phyloP scores from a whole-genome alignment of 2,113 vertebrate species.

The Protobothrops flavoviridis region DNA sequence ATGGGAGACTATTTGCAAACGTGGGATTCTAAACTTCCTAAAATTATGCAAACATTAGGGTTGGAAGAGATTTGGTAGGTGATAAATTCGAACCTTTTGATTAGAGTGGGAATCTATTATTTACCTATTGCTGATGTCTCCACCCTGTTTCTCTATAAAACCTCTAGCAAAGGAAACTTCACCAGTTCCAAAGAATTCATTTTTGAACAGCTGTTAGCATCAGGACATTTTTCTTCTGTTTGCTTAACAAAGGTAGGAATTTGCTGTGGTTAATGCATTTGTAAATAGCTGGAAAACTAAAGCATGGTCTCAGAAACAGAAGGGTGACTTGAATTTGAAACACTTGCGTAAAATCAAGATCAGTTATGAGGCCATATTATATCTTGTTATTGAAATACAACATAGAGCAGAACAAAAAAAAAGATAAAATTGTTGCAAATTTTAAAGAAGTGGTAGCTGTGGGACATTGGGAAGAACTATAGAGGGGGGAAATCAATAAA shows the following conservation, averaged over 20 bases:
- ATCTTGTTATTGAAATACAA: background rate
- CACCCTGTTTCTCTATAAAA: background rate
- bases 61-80: background rate
- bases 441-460: background rate
- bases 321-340: background rate
- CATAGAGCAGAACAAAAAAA: background rate
- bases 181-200: background rate
- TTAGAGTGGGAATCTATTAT: background rate
- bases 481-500: background rate
- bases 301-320: background rate
- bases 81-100: background rate
- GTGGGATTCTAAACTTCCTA: background rate
- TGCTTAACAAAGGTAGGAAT: background rate
- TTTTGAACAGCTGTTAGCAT: background rate
- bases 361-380: background rate
- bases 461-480: background rate
- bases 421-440: background rate
- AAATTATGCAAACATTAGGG: background rate
- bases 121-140: background rate
- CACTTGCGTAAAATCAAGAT: background rate
- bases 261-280: background rate
- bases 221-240: background rate
- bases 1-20: background rate
- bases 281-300: background rate
- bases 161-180: background rate